phyloP scores from a whole-genome alignment of 2,888 invertebrate species.

The Scaptomyza parva region DNA sequence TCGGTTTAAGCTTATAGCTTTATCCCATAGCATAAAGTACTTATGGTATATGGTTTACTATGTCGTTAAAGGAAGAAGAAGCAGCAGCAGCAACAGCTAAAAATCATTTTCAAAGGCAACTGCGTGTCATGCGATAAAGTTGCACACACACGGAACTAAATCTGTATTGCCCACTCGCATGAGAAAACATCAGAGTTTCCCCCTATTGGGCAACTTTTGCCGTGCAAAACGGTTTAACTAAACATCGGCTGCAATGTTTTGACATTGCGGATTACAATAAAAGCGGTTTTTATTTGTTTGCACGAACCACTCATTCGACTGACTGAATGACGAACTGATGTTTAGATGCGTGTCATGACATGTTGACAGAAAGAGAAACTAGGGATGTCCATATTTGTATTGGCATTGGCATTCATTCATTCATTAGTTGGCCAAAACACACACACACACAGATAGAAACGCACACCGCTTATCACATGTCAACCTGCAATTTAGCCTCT shows the following conservation, averaged over 20 bases:
- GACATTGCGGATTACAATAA: slow-evolving; percentile 76
- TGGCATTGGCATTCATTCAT: slow-evolving; percentile 65
- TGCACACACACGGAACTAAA: slow-evolving; percentile 29
- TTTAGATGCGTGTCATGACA: slow-evolving; percentile 15
- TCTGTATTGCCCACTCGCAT: slow-evolving; percentile 36
- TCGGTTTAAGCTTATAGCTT: neutral
- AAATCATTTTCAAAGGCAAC: slow-evolving; percentile 62
- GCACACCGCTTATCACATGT: slow-evolving; percentile 59
- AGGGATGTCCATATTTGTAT: slow-evolving; percentile 31
- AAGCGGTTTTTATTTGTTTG: slow-evolving; percentile 72
- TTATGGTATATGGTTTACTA: slow-evolving; percentile 60
- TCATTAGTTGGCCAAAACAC: slow-evolving; percentile 66
- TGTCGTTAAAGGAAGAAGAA: slow-evolving; percentile 40
- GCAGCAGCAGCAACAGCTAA: slow-evolving; percentile 7
- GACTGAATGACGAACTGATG: slow-evolving; percentile 11
- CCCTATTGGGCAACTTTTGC: neutral
- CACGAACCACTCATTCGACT: slow-evolving; percentile 46
- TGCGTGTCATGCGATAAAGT: slow-evolving; percentile 74
- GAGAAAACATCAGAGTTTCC: slow-evolving; percentile 32
- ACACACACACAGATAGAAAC: slow-evolving; percentile 24
- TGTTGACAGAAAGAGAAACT: slow-evolving; percentile 22
- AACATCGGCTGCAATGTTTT: slow-evolving; percentile 71
- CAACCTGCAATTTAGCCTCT: slow-evolving; percentile 63
- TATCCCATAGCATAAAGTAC: slow-evolving; percentile 29
- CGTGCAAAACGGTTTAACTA: slow-evolving; percentile 37